Evolutionary conservation across 2,888 invertebrate genomes (phyloP), one percentile per base, ranked within the genome.

Genomic region (Meta bourneti): DNA sequence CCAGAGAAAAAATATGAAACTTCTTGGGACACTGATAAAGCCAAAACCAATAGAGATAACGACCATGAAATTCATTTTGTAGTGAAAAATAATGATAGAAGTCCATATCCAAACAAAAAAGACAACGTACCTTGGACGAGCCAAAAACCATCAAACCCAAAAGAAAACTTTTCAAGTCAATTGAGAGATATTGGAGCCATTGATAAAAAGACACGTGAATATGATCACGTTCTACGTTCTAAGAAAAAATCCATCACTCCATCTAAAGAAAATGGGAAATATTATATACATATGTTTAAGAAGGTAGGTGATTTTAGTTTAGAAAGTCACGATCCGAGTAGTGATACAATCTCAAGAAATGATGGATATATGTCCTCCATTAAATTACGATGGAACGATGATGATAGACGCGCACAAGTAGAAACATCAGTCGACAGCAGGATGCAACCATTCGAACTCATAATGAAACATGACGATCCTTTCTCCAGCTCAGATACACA

Each of bases 281-380:
- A 91, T 79, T 91, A 87, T 48, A 83, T 91, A 54, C 87, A 83
- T n/a, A 88, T 91, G 83, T 91, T 87, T 70, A 87, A 88, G 78
- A 87, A 78, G 78, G 74, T 91, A n/a, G 91, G 91, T n/a, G 81
- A 87, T 72, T 11, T 89, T 9, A 84, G 89, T 48, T 83, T 87
- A 34, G 83, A 87, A 69, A n/a, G 87, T 16, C 82, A 86, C 48
- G 82, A 82, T 54, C 82, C 11, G 34, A 78, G 49, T 7, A 48
- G 54, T 11, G 48, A 84, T 48, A 19, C 20, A 11, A n/a, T 16
- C 51, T 9, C 84, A 52, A 75, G 72, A 74, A 61, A 52, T 69
- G 82, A 83, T 54, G 91, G 91, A 20, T 87, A 83, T 48, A 34
- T 82, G 19, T 91, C 91, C 9, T 82, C 81, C 4, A 78, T 91